phyloP scores from a whole-genome alignment of 2,888 invertebrate genomes.

The Cephus pygmeus region DNA sequence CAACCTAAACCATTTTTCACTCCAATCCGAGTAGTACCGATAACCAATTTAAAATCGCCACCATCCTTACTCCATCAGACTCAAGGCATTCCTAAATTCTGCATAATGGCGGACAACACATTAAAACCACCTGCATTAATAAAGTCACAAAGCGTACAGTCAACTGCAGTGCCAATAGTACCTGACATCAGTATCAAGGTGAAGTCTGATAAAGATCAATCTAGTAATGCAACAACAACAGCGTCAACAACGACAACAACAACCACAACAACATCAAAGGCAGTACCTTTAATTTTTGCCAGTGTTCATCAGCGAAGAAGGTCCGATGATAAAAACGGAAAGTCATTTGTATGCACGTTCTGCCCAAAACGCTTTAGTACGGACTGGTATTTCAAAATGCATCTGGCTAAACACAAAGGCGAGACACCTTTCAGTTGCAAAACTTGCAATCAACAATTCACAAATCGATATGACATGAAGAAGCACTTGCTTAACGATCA shows the following conservation, averaged over 20 bases:
- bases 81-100: constrained; percentile 59
- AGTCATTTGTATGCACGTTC: constrained; percentile 47
- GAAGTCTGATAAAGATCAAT: constrained; percentile 6
- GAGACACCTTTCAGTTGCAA: constrained; percentile 49
- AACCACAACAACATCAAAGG: constrained; percentile 3
- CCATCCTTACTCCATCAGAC: constrained; percentile 55
- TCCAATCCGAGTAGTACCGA: constrained; percentile 58
- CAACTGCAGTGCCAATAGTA: neutral
- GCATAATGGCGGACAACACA: constrained; percentile 53
- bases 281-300: neutral
- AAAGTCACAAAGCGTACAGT: neutral
- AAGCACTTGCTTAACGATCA: constrained; percentile 49
- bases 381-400: constrained; percentile 59
- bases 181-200: constrained; percentile 1
- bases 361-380: constrained; percentile 57
- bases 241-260: no score
- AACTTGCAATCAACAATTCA: constrained; percentile 50
- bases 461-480: constrained; percentile 49
- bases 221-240: neutral
- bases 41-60: constrained; percentile 53
- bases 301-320: constrained; percentile 9
- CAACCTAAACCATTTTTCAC: constrained; percentile 50
- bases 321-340: constrained; percentile 17
- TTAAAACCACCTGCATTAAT: neutral
- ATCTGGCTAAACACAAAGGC: constrained; percentile 54